phyloP scores from a whole-genome alignment of 2,113 vertebrate species.

The Aegypius monachus region DNA sequence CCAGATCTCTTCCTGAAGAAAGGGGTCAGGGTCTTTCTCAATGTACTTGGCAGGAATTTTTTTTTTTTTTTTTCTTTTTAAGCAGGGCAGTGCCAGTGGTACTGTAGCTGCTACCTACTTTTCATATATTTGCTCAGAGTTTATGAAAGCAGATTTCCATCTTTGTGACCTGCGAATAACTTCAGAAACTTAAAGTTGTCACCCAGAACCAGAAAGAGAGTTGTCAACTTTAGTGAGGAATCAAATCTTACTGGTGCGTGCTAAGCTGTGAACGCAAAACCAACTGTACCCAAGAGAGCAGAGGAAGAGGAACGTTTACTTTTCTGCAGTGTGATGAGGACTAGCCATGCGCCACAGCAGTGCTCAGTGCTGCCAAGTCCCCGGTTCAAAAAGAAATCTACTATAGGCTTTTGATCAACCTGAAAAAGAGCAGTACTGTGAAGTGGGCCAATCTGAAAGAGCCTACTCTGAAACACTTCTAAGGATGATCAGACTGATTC shows the following conservation, averaged over 20 bases:
- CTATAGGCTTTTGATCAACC: neutral
- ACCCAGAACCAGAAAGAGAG: neutral
- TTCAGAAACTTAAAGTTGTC: neutral
- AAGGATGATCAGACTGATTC: neutral
- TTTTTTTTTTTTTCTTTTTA: neutral
- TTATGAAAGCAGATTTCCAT: neutral
- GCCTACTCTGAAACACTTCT: neutral
- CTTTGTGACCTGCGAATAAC: neutral
- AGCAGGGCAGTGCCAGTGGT: neutral
- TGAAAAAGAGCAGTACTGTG: neutral
- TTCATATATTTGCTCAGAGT: neutral
- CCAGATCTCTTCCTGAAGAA: neutral
- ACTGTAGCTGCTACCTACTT: neutral
- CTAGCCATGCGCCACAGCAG: rapidly evolving
- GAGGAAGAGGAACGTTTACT: neutral
- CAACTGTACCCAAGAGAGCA: neutral
- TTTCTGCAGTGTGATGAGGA: neutral
- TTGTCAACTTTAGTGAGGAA: neutral
- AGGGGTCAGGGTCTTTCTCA: neutral
- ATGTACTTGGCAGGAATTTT: neutral
- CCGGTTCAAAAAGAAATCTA: neutral
- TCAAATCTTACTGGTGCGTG: neutral
- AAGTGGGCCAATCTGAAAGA: neutral
- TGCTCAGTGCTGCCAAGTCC: neutral
- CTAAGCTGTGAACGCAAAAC: neutral